Conservation (phyloP, 2,797 vertebrate species). For the Danio choprae region DNA sequence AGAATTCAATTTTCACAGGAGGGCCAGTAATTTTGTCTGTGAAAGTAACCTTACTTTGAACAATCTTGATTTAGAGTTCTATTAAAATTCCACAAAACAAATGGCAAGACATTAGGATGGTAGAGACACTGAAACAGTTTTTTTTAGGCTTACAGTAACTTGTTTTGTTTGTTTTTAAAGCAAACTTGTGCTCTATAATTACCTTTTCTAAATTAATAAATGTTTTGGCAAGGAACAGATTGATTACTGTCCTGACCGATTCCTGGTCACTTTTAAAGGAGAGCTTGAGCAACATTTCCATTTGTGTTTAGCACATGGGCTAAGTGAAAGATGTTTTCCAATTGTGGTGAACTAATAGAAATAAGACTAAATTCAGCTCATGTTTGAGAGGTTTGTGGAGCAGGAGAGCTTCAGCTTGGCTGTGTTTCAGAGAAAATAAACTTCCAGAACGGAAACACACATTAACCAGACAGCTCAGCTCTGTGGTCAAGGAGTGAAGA, state of each 20-base stretch:
- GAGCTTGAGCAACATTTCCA: not conserved
- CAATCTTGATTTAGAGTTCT: too few relatives aligned
- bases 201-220: not conserved
- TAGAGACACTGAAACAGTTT: too few relatives aligned
- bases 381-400: not conserved
- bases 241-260: not conserved
- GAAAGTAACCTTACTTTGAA: too few relatives aligned
- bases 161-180: not conserved
- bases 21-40: too few relatives aligned
- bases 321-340: not conserved
- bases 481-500: slow-evolving; percentile 15
- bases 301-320: not conserved
- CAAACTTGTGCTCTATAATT: not conserved
- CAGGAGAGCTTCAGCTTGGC: slow-evolving; percentile 23
- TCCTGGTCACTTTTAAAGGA: not conserved
- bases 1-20: too few relatives aligned
- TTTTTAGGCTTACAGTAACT: too few relatives aligned
- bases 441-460: slow-evolving; percentile 22
- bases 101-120: too few relatives aligned
- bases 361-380: not conserved
- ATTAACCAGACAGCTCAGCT: slow-evolving; percentile 11
- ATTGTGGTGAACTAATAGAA: not conserved
- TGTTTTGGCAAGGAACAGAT: not conserved
- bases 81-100: too few relatives aligned
- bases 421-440: slow-evolving; percentile 42